Conservation (phyloP, 2,797 vertebrate genomes). For the Pseudochromis fuscus region DNA sequence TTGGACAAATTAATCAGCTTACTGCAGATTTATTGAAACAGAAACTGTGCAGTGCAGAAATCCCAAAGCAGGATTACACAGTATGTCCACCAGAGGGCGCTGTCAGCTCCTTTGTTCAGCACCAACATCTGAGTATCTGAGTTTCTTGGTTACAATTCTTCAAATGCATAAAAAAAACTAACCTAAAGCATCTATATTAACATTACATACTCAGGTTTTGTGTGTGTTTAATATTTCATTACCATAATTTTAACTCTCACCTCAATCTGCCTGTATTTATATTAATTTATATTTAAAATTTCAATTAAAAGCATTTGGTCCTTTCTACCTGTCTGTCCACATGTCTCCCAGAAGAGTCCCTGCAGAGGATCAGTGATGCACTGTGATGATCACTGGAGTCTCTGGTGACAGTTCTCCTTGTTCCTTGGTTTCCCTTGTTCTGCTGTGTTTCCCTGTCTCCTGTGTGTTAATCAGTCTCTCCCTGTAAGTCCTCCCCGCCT, state of each 20-base stretch:
- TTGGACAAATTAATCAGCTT: no score
- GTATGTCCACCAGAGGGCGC: neutral
- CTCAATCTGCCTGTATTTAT: neutral
- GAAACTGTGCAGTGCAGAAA: neutral
- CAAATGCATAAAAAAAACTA: no score
- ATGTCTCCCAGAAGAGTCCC: neutral
- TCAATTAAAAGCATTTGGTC: neutral
- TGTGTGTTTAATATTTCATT: neutral
- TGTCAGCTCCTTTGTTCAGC: neutral
- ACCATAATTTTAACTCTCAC: neutral
- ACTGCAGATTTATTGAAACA: neutral
- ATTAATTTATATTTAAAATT: no score
- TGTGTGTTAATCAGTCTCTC: no score
- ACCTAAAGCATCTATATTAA: neutral
- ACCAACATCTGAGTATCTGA: neutral
- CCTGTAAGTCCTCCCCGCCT: no score
- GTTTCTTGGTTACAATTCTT: neutral
- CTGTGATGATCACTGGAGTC: no score
- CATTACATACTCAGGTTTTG: neutral
- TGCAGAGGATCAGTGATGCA: neutral
- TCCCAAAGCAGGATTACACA: neutral
- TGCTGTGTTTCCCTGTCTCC: no score
- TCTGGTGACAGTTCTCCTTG: no score
- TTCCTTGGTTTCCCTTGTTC: no score
- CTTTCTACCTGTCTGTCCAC: neutral